Evolutionary conservation across 2,113 vertebrate genomes (phyloP).

Genomic region (Marcusenius ussheri): DNA sequence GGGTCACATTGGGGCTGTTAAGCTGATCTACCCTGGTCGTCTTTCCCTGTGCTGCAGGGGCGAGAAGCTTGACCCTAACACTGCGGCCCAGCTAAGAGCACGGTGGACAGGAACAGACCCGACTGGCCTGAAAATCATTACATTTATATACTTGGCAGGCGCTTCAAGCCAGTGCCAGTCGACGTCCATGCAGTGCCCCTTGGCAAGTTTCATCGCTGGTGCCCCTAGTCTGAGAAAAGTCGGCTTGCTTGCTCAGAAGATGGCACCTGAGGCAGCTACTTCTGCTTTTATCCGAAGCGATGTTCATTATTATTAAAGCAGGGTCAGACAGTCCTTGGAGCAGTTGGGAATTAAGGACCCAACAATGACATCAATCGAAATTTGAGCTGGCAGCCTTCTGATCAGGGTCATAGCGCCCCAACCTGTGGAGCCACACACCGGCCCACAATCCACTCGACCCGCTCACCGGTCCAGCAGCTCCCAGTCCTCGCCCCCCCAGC

Average conservation of each 20-base stretch:
- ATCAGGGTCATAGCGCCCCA: not conserved
- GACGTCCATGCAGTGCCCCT: not conserved
- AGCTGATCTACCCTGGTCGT: not conserved
- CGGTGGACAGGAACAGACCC: not conserved
- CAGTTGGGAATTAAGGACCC: not conserved
- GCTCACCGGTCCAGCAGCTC: slow-evolving; percentile 71
- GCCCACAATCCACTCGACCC: not conserved
- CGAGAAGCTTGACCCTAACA: not conserved
- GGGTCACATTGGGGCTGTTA: not conserved
- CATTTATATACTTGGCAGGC: not conserved
- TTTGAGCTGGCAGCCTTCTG: not conserved
- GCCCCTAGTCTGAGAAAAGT: not conserved
- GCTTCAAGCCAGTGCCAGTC: not conserved
- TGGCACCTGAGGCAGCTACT: not conserved
- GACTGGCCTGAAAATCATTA: not conserved
- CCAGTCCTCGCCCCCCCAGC: slow-evolving; percentile 79
- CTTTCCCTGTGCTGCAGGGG: not conserved
- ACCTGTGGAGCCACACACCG: not conserved
- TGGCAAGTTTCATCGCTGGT: not conserved
- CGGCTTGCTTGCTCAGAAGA: not conserved
- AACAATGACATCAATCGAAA: not conserved
- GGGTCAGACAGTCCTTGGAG: not conserved
- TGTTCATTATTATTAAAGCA: not conserved
- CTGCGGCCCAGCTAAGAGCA: not conserved
- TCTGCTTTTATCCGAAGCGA: not conserved